These are phyloP conservation scores for Plutomurus gul DNA, from an alignment of 1,140 invertebrate species.

Conservation along the genomic window DNA sequence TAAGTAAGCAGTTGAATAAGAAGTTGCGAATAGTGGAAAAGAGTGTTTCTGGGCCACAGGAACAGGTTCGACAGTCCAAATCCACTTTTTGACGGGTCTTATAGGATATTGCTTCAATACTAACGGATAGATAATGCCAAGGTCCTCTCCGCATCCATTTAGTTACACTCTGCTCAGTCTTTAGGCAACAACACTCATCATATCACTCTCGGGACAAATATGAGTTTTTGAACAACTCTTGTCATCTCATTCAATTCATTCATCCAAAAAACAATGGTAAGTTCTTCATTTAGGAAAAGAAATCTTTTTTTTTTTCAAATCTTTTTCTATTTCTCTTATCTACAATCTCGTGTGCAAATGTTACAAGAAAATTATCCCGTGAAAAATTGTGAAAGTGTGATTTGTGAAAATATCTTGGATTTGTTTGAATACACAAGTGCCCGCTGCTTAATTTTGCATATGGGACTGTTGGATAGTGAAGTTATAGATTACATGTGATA, in stretches of 20 bases:
- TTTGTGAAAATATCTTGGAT: too few species aligned
- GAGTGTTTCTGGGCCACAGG: constrained; percentile 13
- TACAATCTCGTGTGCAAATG: neutral
- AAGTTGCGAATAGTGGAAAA: neutral
- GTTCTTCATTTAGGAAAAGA: too few species aligned
- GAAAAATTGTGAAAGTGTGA: too few species aligned
- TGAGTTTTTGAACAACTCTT: neutral
- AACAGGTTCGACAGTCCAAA: constrained; percentile 14
- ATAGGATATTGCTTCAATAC: constrained; percentile 14
- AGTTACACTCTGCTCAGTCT: constrained; percentile 10
- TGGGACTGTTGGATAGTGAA: too few species aligned
- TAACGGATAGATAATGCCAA: constrained; percentile 14
- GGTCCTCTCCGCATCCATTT: neutral
- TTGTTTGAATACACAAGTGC: too few species aligned
- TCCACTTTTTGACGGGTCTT: constrained; percentile 27
- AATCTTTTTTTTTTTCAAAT: neutral
- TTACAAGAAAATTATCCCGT: too few species aligned
- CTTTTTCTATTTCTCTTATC: neutral
- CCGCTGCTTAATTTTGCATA: too few species aligned
- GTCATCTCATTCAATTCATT: neutral
- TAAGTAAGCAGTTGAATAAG: neutral
- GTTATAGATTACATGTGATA: too few species aligned
- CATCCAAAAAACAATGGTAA: neutral
- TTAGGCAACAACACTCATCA: neutral
- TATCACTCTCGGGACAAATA: neutral